Conservation (phyloP, 2,888 invertebrate species). For the Drosophila mercatorum region DNA sequence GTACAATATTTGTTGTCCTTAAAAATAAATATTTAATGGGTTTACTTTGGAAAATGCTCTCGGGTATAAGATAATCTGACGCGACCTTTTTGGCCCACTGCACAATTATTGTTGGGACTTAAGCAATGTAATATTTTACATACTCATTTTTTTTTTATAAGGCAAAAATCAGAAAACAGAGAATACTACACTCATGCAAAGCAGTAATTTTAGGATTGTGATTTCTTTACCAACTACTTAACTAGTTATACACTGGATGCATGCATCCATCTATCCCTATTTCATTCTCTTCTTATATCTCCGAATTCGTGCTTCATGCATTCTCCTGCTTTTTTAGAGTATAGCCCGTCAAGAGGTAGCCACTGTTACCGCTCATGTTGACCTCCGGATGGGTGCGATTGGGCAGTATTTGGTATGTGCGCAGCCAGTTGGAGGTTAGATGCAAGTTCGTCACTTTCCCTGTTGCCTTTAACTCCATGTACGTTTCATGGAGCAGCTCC, state of each 20-base stretch:
- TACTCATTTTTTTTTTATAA: slow-evolving; percentile 1
- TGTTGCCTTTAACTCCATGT: slow-evolving; percentile 90
- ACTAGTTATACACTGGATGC: not conserved
- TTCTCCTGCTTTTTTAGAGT: slow-evolving; percentile 78
- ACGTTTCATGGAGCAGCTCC: slow-evolving; percentile 94
- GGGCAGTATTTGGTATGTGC: slow-evolving; percentile 95
- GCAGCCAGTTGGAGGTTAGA: slow-evolving; percentile 93
- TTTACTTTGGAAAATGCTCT: not conserved
- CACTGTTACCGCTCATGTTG: slow-evolving; percentile 94
- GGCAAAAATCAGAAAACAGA: not conserved
- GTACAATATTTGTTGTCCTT: not conserved
- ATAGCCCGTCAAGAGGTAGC: slow-evolving; percentile 92
- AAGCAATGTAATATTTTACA: not conserved
- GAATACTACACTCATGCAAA: too few species aligned
- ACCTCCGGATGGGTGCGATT: slow-evolving; percentile 98
- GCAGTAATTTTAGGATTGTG: not conserved
- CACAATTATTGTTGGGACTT: not conserved
- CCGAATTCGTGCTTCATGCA: not conserved
- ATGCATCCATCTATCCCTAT: not conserved
- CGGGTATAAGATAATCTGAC: too few species aligned
- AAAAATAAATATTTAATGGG: not conserved
- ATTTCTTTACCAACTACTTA: slow-evolving; percentile 14
- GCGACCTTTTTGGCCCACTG: not conserved
- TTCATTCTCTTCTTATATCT: not conserved
- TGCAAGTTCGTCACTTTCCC: slow-evolving; percentile 90